These are phyloP conservation scores for Yasuhikotakia modesta DNA, from an alignment of 2,797 vertebrate genomes.

Conservation along the genomic window DNA sequence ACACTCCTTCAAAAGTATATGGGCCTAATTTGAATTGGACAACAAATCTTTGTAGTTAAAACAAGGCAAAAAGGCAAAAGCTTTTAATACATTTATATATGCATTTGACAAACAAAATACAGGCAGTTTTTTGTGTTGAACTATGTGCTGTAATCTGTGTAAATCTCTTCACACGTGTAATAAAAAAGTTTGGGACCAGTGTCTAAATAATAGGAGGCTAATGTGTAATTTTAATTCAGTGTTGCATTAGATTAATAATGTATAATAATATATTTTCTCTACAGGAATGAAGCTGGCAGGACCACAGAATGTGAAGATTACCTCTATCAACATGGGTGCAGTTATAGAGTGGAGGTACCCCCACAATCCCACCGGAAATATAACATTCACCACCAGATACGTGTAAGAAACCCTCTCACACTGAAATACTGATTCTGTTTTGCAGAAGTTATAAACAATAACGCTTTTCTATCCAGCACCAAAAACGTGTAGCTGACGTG, in stretches of 20 bases:
- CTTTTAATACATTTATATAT: too few species aligned
- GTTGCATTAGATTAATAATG: neutral
- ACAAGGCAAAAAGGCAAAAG: too few species aligned
- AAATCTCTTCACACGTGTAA: too few species aligned
- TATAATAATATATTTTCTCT: neutral
- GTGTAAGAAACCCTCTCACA: neutral
- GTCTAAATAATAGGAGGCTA: too few species aligned
- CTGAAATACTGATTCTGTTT: neutral
- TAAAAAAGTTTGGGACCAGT: too few species aligned
- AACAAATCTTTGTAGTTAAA: too few species aligned
- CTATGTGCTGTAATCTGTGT: too few species aligned
- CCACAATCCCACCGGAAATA: neutral
- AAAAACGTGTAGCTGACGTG: neutral
- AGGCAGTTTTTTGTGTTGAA: too few species aligned
- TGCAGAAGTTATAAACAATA: conserved; percentile 27
- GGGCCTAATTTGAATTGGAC: too few species aligned
- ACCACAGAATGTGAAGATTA: conserved; percentile 20
- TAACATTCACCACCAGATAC: conserved; percentile 13
- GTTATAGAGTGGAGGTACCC: conserved; percentile 80
- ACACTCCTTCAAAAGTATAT: too few species aligned
- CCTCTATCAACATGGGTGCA: conserved; percentile 59
- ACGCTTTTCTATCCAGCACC: neutral
- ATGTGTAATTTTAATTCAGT: neutral
- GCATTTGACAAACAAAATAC: too few species aligned
- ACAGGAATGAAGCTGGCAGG: neutral